Conservation (phyloP, 2,113 vertebrate genomes). For the Mirounga angustirostris region DNA sequence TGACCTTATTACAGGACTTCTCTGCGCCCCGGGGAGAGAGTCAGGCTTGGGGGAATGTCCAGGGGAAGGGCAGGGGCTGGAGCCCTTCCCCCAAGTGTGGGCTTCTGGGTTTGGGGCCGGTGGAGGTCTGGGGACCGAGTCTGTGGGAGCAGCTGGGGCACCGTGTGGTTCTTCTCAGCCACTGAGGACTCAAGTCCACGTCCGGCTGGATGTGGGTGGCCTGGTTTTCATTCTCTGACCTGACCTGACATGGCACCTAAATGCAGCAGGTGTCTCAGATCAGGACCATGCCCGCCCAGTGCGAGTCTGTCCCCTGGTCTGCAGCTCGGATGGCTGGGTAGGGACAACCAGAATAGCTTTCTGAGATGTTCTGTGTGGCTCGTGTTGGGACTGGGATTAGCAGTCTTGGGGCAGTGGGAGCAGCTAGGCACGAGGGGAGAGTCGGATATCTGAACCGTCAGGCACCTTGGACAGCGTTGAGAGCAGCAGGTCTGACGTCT, state of each 20-base stretch:
- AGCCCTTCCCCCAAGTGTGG: background rate
- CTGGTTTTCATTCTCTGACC: background rate
- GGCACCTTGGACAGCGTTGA: background rate
- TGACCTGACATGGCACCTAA: background rate
- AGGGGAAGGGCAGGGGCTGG: background rate
- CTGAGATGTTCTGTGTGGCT: background rate
- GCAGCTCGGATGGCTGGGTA: background rate
- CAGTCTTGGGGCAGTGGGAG: background rate
- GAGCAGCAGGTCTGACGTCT: background rate
- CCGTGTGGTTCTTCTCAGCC: background rate
- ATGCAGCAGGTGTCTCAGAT: background rate
- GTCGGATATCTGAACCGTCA: background rate
- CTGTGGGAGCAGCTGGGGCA: background rate
- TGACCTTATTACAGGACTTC: background rate
- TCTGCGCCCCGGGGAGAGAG: background rate
- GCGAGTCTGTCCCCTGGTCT: background rate
- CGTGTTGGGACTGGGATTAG: background rate
- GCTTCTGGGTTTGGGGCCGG: background rate
- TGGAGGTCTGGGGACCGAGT: background rate
- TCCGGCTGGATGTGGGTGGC: background rate
- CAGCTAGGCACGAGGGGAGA: background rate
- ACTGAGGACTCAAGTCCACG: background rate
- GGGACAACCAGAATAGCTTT: background rate
- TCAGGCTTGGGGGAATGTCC: too few species aligned
- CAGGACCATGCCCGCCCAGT: background rate